Base-by-base conservation (phyloP, 2,888 invertebrate genomes). In the Sesamia inferens region DNA sequence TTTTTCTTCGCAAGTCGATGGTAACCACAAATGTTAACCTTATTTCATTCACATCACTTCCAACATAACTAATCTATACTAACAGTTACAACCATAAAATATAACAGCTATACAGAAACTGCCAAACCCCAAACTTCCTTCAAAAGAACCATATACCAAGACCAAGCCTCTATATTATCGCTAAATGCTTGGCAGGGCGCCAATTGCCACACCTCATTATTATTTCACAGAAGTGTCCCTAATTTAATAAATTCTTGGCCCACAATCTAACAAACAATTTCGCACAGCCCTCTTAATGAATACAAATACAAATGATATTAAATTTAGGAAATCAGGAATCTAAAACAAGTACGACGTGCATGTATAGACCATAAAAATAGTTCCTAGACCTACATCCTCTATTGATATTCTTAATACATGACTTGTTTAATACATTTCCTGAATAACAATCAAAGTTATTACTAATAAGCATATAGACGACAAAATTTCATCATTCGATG, bases 391-490 rank as follows among this genome's bases (percentile, higher is more conserved):
- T 71, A 71, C 19, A 71, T 47, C 42, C 22, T 76, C 63, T 39
- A 74, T 87, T 85, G 64, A 78, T 67, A 83, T 86, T 79, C 82
- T 63, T 64, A 63, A 63, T 66, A 73, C 77, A 77, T 11, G 6
- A 39, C 31, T 68, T 66, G 65, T 67, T 61, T 58, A 61, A 59
- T 59, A 62, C 74, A 71, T 78, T 68, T 66, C 44, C 39, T 42
- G 85, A 83, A 87, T 85, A 76, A 69, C 44, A 81, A 86, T 67
- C 71, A 72, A 75, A 69, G 71, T 31, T 83, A 67, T 47, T 13
- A 39, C 59, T 65, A 80, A 76, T 83, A 80, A 79, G 65, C 85
- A 83, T 83, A 74, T 75, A 84, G 63, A 86, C 77, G 75, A 81
- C 57, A 54, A 68, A 58, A 68, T 64, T 24, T 68, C 42, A 71